A percentile compares a stretch with the other conserved stretches of the same genome.
Conservation (phyloP, 2,113 vertebrate genomes). For the Ochotona princeps region DNA sequence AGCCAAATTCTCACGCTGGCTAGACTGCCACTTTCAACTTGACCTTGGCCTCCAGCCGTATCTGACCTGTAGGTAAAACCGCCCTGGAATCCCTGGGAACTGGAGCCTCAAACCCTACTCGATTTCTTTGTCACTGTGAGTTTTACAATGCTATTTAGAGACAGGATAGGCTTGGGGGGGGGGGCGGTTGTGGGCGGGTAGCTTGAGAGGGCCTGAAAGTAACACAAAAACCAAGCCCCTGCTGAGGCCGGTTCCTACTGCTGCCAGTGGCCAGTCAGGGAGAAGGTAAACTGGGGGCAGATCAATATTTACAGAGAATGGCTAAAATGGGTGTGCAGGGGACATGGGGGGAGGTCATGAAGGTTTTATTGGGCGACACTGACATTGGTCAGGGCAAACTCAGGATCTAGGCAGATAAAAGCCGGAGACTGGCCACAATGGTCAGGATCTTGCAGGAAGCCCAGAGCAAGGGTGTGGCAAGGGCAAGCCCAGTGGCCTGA, state of each 20-base stretch:
- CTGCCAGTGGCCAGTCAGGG: slow-evolving; percentile 79
- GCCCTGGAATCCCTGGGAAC: slow-evolving; percentile 79
- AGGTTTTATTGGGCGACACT: slow-evolving; percentile 68
- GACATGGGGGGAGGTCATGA: background rate
- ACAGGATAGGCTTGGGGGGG: slow-evolving; percentile 59
- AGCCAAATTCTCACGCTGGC: slow-evolving; percentile 89
- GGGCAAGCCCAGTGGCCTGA: background rate
- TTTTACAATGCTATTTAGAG: slow-evolving; percentile 78
- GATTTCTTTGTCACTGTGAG: slow-evolving; percentile 75
- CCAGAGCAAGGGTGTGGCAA: background rate
- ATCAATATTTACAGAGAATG: slow-evolving; percentile 88
- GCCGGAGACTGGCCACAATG: background rate
- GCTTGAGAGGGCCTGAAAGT: slow-evolving; percentile 28
- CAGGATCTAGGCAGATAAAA: slow-evolving; percentile 66
- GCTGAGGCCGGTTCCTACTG: slow-evolving; percentile 69
- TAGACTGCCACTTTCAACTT: slow-evolving; percentile 96
- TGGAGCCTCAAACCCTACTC: slow-evolving; percentile 69
- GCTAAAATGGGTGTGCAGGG: slow-evolving; percentile 75
- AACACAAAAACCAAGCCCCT: slow-evolving; percentile 66
- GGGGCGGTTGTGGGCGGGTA: too few relatives aligned
- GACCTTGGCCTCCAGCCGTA: slow-evolving; percentile 97
- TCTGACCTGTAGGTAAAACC: slow-evolving; percentile 88
- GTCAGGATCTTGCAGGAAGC: slow-evolving; percentile 35
- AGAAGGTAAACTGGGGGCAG: slow-evolving; percentile 80
- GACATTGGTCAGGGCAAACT: slow-evolving; percentile 59